phyloP scores from a whole-genome alignment of 2,888 invertebrate species.

The Tridacna gigas region DNA sequence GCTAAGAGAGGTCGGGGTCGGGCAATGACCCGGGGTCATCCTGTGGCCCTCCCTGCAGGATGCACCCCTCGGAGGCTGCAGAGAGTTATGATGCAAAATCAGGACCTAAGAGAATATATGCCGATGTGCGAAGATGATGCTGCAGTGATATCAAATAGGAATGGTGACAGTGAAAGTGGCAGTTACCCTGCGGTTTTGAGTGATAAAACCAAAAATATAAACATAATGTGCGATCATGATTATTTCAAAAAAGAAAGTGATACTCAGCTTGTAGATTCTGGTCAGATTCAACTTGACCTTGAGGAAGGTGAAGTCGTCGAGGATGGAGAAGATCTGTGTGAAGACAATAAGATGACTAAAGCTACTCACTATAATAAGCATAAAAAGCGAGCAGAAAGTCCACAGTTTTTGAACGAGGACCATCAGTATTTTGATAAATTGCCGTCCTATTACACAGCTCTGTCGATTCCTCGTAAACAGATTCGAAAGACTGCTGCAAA shows the following conservation, averaged over 20 bases:
- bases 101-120: conserved; percentile 22
- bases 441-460: conserved; percentile 80
- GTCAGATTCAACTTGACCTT: conserved; percentile 35
- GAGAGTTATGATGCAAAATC: conserved; percentile 64
- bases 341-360: conserved; percentile 11
- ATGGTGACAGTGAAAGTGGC: background rate
- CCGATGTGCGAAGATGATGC: background rate
- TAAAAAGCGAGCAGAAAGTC: conserved; percentile 52
- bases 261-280: background rate
- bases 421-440: conserved; percentile 78
- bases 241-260: conserved; percentile 85
- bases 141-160: background rate
- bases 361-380: conserved; percentile 50
- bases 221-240: conserved; percentile 86
- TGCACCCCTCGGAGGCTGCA: conserved; percentile 65
- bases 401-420: conserved; percentile 44
- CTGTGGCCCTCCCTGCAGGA: conserved; percentile 59
- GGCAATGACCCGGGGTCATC: conserved; percentile 66
- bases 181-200: background rate
- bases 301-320: conserved; percentile 67
- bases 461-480: conserved; percentile 75
- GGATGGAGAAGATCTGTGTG: conserved; percentile 36
- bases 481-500: conserved; percentile 62
- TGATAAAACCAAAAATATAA: background rate
- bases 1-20: conserved; percentile 70